Evolutionary conservation across 2,113 vertebrate genomes (phyloP).

Genomic region (Poeciliopsis turrubarensis): DNA sequence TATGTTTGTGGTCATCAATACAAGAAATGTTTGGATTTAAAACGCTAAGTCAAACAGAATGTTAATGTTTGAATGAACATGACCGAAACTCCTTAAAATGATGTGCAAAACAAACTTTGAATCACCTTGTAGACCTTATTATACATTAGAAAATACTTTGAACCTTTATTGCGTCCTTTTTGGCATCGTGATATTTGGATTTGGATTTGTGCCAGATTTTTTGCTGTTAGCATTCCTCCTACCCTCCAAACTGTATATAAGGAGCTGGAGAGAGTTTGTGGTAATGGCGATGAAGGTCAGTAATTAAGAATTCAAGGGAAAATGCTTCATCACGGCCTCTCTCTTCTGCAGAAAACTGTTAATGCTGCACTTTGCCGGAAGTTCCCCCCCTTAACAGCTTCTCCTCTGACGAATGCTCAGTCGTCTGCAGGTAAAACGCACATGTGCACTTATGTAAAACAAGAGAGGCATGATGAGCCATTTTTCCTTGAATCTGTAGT

Average conservation of each 20-base stretch:
- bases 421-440: conserved; percentile 30
- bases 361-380: conserved; percentile 44
- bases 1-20: neutral
- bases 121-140: too few relatives aligned
- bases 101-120: too few relatives aligned
- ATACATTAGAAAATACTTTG: too few relatives aligned
- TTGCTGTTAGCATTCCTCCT: neutral
- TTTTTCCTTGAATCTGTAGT: conserved; percentile 55
- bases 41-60: neutral
- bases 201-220: neutral
- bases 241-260: neutral
- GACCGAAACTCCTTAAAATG: too few relatives aligned
- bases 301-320: conserved; percentile 43
- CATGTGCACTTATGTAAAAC: conserved; percentile 49
- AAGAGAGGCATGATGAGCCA: conserved; percentile 37
- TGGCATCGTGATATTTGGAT: neutral
- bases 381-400: conserved; percentile 9
- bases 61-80: too few relatives aligned
- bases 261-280: neutral
- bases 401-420: neutral
- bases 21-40: neutral
- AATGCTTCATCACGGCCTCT: neutral
- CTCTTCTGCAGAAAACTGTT: conserved; percentile 30
- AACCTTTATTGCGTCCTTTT: too few relatives aligned
- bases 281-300: conserved; percentile 43